Conservation (phyloP, 2,797 vertebrate species). For the Masticophis lateralis region DNA sequence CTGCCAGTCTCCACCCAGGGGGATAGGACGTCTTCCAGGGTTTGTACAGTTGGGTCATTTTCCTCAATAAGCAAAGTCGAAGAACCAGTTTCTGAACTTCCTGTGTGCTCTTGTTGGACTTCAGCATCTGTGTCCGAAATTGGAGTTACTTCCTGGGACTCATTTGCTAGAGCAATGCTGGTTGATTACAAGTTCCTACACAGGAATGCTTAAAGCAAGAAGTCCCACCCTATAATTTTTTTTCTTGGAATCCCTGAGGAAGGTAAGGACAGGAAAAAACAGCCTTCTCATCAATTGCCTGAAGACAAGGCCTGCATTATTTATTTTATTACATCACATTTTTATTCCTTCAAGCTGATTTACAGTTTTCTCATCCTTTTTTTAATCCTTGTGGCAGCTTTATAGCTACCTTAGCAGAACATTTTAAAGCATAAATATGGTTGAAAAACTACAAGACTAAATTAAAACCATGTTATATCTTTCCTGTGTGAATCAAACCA, state of each 20-base stretch:
- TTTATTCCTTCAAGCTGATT: neutral
- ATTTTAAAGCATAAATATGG: neutral
- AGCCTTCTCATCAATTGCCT: neutral
- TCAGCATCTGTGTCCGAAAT: neutral
- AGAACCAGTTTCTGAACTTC: slow-evolving; percentile 16
- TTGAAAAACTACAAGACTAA: neutral
- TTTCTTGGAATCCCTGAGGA: neutral
- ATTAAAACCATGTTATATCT: neutral
- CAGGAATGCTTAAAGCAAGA: neutral
- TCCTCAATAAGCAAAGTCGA: slow-evolving; percentile 9
- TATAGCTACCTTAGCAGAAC: neutral
- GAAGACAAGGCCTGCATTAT: neutral
- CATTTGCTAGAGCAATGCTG: neutral
- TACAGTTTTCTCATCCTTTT: neutral
- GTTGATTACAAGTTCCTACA: neutral
- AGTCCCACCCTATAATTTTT: neutral
- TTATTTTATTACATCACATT: neutral
- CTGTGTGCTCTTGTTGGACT: neutral
- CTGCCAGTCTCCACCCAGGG: neutral
- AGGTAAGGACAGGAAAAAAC: neutral
- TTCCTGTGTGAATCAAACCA: neutral
- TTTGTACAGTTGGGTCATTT: neutral
- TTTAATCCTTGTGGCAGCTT: neutral
- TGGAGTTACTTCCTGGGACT: neutral
- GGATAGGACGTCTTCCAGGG: neutral